phyloP scores from a whole-genome alignment of 2,888 invertebrate species.

The Allacma fusca region DNA sequence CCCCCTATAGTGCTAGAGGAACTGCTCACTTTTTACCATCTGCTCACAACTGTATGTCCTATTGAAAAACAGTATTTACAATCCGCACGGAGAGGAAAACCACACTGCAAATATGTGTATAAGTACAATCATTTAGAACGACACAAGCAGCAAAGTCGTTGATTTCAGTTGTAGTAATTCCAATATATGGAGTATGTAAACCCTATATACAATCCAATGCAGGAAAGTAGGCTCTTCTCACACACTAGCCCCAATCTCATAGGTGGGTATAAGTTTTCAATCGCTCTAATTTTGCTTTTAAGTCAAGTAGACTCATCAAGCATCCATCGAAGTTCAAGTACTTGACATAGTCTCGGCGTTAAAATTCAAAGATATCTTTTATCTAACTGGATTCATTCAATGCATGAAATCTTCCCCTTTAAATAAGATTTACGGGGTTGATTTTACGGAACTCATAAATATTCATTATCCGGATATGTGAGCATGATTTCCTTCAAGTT shows the following conservation, averaged over 20 bases:
- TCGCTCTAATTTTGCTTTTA: slow-evolving; percentile 2
- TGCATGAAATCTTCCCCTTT: neutral
- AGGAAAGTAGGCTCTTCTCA: too few species aligned
- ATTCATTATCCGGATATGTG: neutral
- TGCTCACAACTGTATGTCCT: neutral
- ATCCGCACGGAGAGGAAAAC: neutral
- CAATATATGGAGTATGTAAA: too few species aligned
- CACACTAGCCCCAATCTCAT: too few species aligned
- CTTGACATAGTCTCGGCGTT: neutral
- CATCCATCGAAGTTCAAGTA: neutral
- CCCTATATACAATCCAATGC: too few species aligned
- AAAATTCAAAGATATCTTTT: neutral
- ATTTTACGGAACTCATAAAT: neutral
- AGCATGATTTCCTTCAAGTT: slow-evolving; percentile 1
- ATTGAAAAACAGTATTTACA: neutral
- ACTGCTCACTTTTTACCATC: slow-evolving; percentile 2
- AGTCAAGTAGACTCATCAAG: slow-evolving; percentile 11
- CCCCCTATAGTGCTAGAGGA: neutral
- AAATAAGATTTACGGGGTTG: slow-evolving; percentile 1
- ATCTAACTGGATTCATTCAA: neutral
- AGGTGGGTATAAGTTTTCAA: neutral
- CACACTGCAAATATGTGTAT: neutral
- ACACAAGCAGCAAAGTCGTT: neutral
- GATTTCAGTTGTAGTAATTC: too few species aligned
- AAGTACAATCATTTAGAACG: neutral